Base-by-base conservation (phyloP, 1,140 invertebrate species). In the Probaryconus sp. region DNA sequence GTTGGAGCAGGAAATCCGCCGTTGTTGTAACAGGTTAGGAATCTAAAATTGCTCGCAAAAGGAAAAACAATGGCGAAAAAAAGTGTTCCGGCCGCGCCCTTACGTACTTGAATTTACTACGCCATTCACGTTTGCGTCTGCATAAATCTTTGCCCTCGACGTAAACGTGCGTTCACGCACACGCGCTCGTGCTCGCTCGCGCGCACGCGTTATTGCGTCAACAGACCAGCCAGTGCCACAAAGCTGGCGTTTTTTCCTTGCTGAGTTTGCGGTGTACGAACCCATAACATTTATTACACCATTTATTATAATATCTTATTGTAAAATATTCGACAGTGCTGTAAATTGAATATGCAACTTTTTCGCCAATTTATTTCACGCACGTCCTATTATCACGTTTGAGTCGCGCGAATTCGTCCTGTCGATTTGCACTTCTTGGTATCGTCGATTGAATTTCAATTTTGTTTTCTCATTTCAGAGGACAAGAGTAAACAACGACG, bases 81-180 rank as follows among this genome's bases (percentile, higher is more conserved):
- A 47, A 33, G 48, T 69, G 77, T 76, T 79, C 76, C 61, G 70
- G 78, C 79, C 79, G 79, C 78, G 60, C 78, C 73, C 79, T 79
- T 64, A 40, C 48, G 67, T 55, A 73, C 68, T 64, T 78, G 76
- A 70, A 81, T 81, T 78, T 79, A 81, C 79, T 79, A 81, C 78
- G 71, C 78, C 79, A 78, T 81, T 81, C 78, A 81, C 79, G 78
- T 78, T 78, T 76, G 72, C 64, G 76, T 76, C 76, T 75, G 77
- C 78, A 79, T 79, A 78, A 81, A 79, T 81, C 74, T 76, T 70
- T 53, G 45, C 75, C 40, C 21, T 50, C 58, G 42, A 61, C 65
- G 70, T 67, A 75, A 75, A 74, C 71, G 71, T 58, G 56, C 45
- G 65, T 76, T 63, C 69, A 76, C 68, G 68, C 74, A 55, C 50